Conservation (phyloP, 2,888 invertebrate species). For the Chymomyza procnemis region DNA sequence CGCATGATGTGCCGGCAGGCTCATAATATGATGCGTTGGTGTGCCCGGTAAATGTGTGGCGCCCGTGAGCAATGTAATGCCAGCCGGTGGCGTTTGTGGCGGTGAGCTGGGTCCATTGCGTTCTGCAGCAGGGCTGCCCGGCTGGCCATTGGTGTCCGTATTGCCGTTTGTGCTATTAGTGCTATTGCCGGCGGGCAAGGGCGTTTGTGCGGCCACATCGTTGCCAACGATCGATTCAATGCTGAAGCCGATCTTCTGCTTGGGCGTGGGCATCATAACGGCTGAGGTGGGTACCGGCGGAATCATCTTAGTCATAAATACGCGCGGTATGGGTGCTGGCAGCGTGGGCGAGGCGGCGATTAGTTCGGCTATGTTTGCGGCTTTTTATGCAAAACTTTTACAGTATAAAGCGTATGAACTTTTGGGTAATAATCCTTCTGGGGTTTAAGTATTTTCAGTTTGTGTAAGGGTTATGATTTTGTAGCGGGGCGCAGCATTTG, state of each 20-base stretch:
- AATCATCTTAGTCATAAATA: constrained; percentile 86
- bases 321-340: constrained; percentile 50
- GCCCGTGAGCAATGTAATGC: constrained; percentile 47
- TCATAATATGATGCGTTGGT: constrained; percentile 61
- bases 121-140: constrained; percentile 56
- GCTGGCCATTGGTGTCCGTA: constrained; percentile 25
- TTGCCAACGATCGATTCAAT: constrained; percentile 96
- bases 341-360: constrained; percentile 57
- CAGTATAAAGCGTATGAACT: not conserved
- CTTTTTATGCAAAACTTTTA: constrained; percentile 30
- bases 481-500: constrained; percentile 40
- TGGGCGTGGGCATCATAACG: constrained; percentile 91
- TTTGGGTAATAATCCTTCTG: constrained; percentile 35
- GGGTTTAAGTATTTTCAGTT: not conserved
- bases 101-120: constrained; percentile 71
- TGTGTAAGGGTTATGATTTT: not conserved
- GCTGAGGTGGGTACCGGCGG: constrained; percentile 96
- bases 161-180: constrained; percentile 28
- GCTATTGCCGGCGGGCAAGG: constrained; percentile 35
- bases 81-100: constrained; percentile 72
- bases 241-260: constrained; percentile 96
- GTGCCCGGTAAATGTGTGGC: constrained; percentile 19
- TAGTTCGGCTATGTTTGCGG: constrained; percentile 68
- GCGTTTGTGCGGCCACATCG: constrained; percentile 54
- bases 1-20: constrained; percentile 47